These are phyloP conservation scores for Dendronephthya gigantea DNA, from an alignment of 64 coral and sea anemone genomes.

Conservation along the genomic window DNA sequence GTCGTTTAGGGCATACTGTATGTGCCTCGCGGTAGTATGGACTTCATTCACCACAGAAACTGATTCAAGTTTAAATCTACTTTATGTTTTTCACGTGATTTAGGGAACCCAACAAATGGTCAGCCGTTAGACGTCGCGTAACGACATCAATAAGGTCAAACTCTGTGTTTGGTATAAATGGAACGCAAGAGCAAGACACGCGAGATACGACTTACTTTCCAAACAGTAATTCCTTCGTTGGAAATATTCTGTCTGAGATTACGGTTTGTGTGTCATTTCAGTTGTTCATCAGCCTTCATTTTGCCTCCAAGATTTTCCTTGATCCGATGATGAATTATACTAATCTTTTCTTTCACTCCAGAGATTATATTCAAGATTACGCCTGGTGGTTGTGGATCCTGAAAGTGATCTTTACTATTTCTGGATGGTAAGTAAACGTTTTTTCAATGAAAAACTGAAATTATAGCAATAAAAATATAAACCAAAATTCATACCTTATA, in stretches of 20 bases:
- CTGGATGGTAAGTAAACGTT: neutral
- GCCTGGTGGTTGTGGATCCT: neutral
- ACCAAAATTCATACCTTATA: neutral
- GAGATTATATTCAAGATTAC: neutral
- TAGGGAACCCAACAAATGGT: neutral
- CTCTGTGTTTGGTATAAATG: neutral
- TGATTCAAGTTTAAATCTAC: too few relatives aligned
- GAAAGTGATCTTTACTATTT: neutral
- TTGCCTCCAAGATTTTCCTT: too few relatives aligned
- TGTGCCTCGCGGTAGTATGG: too few relatives aligned
- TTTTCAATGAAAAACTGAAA: too few relatives aligned
- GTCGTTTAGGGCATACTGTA: too few relatives aligned
- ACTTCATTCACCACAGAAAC: too few relatives aligned
- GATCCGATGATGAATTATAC: too few relatives aligned
- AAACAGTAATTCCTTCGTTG: neutral
- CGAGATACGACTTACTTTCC: neutral
- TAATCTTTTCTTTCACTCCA: neutral
- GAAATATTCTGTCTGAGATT: neutral
- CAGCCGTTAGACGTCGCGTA: neutral
- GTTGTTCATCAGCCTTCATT: too few relatives aligned
- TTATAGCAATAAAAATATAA: too few relatives aligned
- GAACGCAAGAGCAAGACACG: neutral
- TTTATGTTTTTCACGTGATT: neutral
- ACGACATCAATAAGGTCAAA: neutral
- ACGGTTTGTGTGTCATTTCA: neutral